A percentile compares a stretch with the other conserved stretches of the same genome.
Conservation (phyloP, 2,888 invertebrate species). For the Iselma pallidipennis region DNA sequence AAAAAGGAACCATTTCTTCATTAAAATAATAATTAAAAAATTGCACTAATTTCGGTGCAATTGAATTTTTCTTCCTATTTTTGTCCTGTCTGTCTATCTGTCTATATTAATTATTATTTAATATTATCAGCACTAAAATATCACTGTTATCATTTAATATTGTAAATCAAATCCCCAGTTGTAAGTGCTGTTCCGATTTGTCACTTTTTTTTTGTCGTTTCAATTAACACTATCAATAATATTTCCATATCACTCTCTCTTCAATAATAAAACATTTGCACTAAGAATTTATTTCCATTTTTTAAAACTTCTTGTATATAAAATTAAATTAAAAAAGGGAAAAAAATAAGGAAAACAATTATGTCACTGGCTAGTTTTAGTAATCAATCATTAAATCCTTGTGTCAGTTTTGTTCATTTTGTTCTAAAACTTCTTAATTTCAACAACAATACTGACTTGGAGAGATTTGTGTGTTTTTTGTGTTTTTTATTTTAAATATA, state of each 20-base stretch:
- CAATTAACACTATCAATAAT: constrained; percentile 7
- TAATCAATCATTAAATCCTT: too few species aligned
- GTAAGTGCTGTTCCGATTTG: neutral
- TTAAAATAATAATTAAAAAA: constrained; percentile 30
- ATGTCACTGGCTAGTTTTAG: constrained; percentile 34
- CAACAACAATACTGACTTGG: constrained; percentile 32
- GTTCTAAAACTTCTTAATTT: too few species aligned
- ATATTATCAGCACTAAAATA: constrained; percentile 15
- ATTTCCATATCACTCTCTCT: constrained; percentile 28
- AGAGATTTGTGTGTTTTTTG: constrained; percentile 38
- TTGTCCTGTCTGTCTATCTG: constrained; percentile 9
- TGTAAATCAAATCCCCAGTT: constrained; percentile 30
- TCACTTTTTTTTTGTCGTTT: neutral
- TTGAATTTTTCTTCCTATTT: constrained; percentile 20
- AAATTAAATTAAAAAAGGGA: constrained; percentile 32
- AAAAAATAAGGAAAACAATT: constrained; percentile 32
- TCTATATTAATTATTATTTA: constrained; percentile 7
- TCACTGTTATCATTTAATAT: constrained; percentile 30
- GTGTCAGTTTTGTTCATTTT: constrained; percentile 10
- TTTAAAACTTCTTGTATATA: constrained; percentile 31
- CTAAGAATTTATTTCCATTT: constrained; percentile 29
- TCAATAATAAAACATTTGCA: constrained; percentile 36
- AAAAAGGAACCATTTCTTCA: constrained; percentile 46
- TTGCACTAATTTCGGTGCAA: constrained; percentile 49
- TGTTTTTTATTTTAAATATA: neutral